Base-by-base conservation (phyloP, 2,113 vertebrate genomes). In the Symphodus melops region DNA sequence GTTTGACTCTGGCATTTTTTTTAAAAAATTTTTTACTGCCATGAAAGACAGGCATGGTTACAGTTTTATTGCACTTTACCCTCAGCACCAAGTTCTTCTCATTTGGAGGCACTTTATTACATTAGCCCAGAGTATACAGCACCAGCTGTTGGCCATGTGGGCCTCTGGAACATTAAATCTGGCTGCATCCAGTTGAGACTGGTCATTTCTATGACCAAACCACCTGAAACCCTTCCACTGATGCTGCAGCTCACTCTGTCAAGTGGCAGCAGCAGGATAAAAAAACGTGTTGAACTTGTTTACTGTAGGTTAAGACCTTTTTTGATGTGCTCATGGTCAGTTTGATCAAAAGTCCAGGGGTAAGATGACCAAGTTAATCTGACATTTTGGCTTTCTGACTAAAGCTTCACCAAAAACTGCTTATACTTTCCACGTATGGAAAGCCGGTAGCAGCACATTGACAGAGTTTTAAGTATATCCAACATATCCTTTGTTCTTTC, bases 371-470 rank as follows among this genome's bases (percentile, higher is more conserved):
- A 61, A 58, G 63, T 72, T 28, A 60, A 3, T 5, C 8, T 82
- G 85, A 85, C 87, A 82, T 77, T 72, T 67, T 62, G 77, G 44
- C 72, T 78, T 77, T 72, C 61, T 62, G 77, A 41, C 72, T 78
- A 3, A 41, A 37, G 9, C 52, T 75, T 49, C 49, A 41, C 8
- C 41, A 51, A 63, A 68, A 74, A 58, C 20, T 33, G 46, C 14
- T 19, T 19, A 7, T 5, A 48, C 9, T 36, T 33, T 33, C 14
- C 11, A 25, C 12, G 12, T 36, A 11, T 60, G 5, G 19, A 5
- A 5, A 1, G 42, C 21, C 42, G 58, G 36, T 10, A 44, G 1
- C n/a, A 49, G 8, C 28, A 7, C 9, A 41, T 3, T 44, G 21
- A 39, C 41, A 28, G 23, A 21, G 61, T 70, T 64, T 59, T 41